These are phyloP conservation scores for Picathartes gymnocephalus DNA, from an alignment of 2,113 vertebrate species.

Conservation along the genomic window DNA sequence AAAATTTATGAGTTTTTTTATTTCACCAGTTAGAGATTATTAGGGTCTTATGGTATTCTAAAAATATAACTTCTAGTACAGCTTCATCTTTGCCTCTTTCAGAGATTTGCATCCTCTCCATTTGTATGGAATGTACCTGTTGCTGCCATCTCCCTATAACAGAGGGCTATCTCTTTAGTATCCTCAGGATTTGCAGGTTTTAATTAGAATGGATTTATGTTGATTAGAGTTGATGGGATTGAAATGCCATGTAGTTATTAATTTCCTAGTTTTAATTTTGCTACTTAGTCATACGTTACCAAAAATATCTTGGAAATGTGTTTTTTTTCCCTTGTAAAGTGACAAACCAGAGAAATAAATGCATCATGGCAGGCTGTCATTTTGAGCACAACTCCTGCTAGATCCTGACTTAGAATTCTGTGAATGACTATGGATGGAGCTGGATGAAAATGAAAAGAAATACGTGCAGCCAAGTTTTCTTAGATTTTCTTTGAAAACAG, in stretches of 20 bases:
- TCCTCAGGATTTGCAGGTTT: constrained; percentile 60
- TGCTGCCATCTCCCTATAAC: not conserved
- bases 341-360: constrained; percentile 39
- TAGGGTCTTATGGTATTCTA: not conserved
- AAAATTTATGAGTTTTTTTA: not conserved
- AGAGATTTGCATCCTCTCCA: not conserved
- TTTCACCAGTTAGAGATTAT: not conserved
- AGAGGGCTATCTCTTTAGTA: constrained; percentile 47
- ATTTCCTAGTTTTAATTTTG: constrained; percentile 66
- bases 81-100: not conserved
- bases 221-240: constrained; percentile 61
- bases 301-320: constrained; percentile 61
- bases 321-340: constrained; percentile 32
- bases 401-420: not conserved
- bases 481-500: not conserved
- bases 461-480: not conserved
- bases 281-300: constrained; percentile 51
- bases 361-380: not conserved
- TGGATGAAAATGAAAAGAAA: not conserved
- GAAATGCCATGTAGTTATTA: constrained; percentile 41
- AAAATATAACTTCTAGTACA: not conserved
- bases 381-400: not conserved
- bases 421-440: not conserved
- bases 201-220: constrained; percentile 68
- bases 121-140: not conserved